Evolutionary conservation across 1,140 invertebrate species (phyloP).

Genomic region (Myzus persicae): DNA sequence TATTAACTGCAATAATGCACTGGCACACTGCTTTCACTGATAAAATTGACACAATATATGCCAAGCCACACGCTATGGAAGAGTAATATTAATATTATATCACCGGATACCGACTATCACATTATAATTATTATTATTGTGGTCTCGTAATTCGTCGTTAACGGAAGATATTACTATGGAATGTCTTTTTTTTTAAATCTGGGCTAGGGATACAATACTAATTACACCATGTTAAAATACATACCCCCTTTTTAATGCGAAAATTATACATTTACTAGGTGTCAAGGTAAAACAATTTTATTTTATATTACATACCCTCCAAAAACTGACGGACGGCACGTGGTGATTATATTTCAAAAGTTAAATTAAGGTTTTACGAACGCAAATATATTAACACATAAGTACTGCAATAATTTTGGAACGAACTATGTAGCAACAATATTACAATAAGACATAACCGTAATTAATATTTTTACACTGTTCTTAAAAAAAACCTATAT

Average conservation of each 20-base stretch:
- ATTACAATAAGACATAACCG: no score
- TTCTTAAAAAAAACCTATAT: no score
- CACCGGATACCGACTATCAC: neutral
- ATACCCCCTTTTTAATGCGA: no score
- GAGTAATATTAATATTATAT: neutral
- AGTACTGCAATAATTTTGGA: no score
- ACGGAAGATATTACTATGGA: neutral
- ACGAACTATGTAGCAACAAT: no score
- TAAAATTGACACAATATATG: neutral
- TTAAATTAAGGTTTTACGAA: no score
- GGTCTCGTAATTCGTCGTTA: neutral
- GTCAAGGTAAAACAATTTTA: neutral
- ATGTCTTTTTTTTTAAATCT: neutral
- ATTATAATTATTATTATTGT: neutral
- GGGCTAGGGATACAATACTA: no score
- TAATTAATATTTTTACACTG: no score
- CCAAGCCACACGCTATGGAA: no score
- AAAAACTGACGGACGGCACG: neutral
- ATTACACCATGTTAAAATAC: no score
- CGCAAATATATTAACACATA: no score
- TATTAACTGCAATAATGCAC: neutral
- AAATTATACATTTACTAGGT: neutral
- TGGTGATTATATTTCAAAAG: no score
- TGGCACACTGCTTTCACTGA: neutral
- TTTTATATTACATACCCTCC: neutral